Percentiles rank a stretch among this genome's conserved stretches.
These are phyloP conservation scores for Drosophila helvetica DNA, from an alignment of 2,888 invertebrate genomes.

Conservation along the genomic window DNA sequence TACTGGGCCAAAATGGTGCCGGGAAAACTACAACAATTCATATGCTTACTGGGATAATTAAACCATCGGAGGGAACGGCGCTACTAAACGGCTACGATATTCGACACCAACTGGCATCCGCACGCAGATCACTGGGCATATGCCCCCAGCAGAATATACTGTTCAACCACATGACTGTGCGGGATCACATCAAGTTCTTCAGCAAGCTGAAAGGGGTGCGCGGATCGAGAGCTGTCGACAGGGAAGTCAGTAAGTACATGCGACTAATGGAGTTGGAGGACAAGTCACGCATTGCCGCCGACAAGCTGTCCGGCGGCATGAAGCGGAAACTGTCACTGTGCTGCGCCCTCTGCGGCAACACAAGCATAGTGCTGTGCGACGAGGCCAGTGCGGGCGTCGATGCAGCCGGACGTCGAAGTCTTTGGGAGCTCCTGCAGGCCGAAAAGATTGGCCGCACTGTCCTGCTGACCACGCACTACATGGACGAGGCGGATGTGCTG, in stretches of 20 bases:
- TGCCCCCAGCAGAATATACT: constrained; percentile 94
- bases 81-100: constrained; percentile 89
- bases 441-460: constrained; percentile 90
- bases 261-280: constrained; percentile 86
- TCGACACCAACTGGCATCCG: constrained; percentile 85
- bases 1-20: constrained; percentile 91
- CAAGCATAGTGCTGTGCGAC: constrained; percentile 88
- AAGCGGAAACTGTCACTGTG: constrained; percentile 90
- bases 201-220: constrained; percentile 88
- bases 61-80: constrained; percentile 88
- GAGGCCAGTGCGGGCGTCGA: constrained; percentile 93
- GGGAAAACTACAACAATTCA: constrained; percentile 96
- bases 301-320: constrained; percentile 89
- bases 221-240: constrained; percentile 84
- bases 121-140: constrained; percentile 88
- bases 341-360: constrained; percentile 89
- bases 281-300: constrained; percentile 86
- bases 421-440: constrained; percentile 91
- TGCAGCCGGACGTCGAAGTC: constrained; percentile 90
- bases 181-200: constrained; percentile 92
- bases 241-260: constrained; percentile 87
- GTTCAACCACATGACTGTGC: constrained; percentile 91
- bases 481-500: constrained; percentile 94
- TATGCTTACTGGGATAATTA: constrained; percentile 91
- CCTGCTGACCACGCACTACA: constrained; percentile 92